Percentiles rank a stretch among this genome's conserved stretches.
These are phyloP conservation scores for Sialia sialis DNA, from an alignment of 2,113 vertebrate species.

Conservation along the genomic window DNA sequence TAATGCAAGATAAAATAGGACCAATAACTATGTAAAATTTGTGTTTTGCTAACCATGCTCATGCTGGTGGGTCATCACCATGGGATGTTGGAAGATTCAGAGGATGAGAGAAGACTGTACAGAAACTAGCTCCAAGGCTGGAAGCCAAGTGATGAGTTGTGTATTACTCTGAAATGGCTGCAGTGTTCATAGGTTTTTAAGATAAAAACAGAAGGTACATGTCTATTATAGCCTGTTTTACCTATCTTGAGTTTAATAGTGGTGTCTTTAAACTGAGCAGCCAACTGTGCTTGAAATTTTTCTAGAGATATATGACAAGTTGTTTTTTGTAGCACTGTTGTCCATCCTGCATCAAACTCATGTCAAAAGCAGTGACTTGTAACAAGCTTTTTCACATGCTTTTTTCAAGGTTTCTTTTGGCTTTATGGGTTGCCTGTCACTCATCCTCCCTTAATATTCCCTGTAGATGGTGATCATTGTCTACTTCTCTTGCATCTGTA, in stretches of 20 bases:
- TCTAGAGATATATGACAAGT: background rate
- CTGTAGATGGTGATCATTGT: background rate
- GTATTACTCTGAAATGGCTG: background rate
- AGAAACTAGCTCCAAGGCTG: background rate
- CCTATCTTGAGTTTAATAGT: background rate
- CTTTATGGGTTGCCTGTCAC: background rate
- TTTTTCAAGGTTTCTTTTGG: background rate
- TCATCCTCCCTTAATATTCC: background rate
- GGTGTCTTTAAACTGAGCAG: background rate
- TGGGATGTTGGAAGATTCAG: background rate
- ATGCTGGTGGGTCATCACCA: background rate
- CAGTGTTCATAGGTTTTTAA: background rate
- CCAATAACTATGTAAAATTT: background rate
- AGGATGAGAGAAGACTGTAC: background rate
- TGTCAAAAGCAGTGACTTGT: background rate
- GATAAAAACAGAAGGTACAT: background rate
- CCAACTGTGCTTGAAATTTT: background rate
- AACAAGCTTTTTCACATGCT: background rate
- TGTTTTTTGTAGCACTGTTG: background rate
- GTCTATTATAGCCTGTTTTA: background rate
- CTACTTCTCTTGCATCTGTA: background rate
- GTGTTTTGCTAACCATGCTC: background rate
- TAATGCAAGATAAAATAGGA: background rate
- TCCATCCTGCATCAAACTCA: background rate
- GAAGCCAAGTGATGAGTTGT: background rate